Evolutionary conservation across 1,140 invertebrate genomes (phyloP).

Genomic region (Drosophila ironensis): DNA sequence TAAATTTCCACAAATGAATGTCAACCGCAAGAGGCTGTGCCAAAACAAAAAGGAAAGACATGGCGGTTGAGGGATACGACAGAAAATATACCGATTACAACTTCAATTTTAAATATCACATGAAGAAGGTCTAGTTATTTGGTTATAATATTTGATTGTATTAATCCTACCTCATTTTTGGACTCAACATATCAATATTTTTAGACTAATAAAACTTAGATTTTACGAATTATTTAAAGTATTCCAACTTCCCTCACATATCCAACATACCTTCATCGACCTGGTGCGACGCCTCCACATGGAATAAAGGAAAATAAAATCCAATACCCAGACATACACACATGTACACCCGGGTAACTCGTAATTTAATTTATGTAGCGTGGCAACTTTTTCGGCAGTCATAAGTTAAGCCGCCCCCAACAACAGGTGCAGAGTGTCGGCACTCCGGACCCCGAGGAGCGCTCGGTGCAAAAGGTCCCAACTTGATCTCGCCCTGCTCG

Average conservation of each 20-base stretch:
- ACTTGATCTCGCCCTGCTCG: slow-evolving; percentile 38
- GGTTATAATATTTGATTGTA: too few species aligned
- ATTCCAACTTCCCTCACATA: too few species aligned
- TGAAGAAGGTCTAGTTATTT: neutral
- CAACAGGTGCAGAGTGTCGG: slow-evolving; percentile 54
- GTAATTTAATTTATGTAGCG: slow-evolving; percentile 76
- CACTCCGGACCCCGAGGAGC: slow-evolving; percentile 37
- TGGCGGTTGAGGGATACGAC: too few species aligned
- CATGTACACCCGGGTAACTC: slow-evolving; percentile 42
- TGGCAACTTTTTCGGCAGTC: slow-evolving; percentile 70
- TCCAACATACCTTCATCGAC: too few species aligned
- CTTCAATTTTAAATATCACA: neutral
- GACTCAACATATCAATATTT: too few species aligned
- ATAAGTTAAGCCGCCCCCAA: slow-evolving; percentile 63
- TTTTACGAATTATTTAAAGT: too few species aligned
- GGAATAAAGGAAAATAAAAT: neutral
- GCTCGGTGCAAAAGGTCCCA: slow-evolving; percentile 34
- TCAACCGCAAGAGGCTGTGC: slow-evolving; percentile 61
- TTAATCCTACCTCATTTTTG: too few species aligned
- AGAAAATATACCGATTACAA: neutral
- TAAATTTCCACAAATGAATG: slow-evolving; percentile 80
- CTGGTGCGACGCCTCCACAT: too few species aligned
- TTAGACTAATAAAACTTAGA: too few species aligned
- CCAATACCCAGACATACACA: neutral
- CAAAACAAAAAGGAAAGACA: neutral